Evolutionary conservation across 2,797 vertebrate species (phyloP).

Genomic region (Hephaestus fuliginosus): DNA sequence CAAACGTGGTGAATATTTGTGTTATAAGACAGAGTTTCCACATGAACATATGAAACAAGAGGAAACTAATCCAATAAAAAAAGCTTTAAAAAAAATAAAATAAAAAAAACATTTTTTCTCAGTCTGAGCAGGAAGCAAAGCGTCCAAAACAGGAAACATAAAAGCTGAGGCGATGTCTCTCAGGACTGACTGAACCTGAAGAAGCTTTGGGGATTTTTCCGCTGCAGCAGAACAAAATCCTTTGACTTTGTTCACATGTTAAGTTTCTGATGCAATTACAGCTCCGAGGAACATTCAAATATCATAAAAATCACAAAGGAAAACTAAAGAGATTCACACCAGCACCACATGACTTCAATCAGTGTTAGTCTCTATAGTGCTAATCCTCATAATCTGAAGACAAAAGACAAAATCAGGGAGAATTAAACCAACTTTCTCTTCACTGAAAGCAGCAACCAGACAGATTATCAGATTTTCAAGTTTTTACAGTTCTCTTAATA

Average conservation of each 20-base stretch:
- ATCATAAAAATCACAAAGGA: not conserved
- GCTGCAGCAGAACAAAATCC: not conserved
- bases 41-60: not conserved
- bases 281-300: not conserved
- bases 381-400: not conserved
- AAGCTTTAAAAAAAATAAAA: not conserved
- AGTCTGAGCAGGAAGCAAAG: conserved; percentile 5
- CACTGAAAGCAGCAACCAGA: conserved; percentile 20
- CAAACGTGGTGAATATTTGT: not conserved
- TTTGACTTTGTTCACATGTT: not conserved
- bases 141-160: not conserved
- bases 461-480: not conserved
- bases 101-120: not conserved
- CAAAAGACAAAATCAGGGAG: not conserved
- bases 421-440: not conserved
- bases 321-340: not conserved
- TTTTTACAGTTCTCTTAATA: not conserved
- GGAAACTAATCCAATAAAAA: not conserved
- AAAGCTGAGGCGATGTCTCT: not conserved
- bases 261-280: not conserved
- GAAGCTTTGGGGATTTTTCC: not conserved
- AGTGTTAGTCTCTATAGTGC: not conserved
- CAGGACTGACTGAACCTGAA: not conserved
- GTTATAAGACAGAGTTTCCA: not conserved
- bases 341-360: not conserved